A percentile compares a stretch with the other conserved stretches of the same genome.
phyloP scores from a whole-genome alignment of 2,888 invertebrate species.

The Crossocerus cetratus region DNA sequence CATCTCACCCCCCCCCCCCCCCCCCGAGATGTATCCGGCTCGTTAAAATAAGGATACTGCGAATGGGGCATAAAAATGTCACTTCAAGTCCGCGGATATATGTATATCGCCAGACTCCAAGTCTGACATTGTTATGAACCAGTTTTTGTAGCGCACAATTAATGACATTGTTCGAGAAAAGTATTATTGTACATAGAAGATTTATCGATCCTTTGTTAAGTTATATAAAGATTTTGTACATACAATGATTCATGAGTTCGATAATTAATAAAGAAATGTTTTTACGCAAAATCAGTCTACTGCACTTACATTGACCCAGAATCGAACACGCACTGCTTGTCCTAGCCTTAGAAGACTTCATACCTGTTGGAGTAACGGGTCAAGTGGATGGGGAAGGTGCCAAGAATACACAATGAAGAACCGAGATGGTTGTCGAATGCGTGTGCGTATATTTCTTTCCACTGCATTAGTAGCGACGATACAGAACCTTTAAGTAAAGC shows the following conservation, averaged over 20 bases:
- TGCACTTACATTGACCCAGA: not conserved
- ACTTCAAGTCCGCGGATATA: not conserved
- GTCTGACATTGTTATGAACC: not conserved
- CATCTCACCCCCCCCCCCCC: not conserved
- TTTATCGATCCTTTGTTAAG: not conserved
- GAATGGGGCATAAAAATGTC: not conserved
- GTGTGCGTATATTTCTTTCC: constrained; percentile 60
- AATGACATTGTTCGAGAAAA: not conserved
- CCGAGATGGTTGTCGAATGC: constrained; percentile 34
- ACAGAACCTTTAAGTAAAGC: constrained; percentile 66
- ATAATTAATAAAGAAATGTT: constrained; percentile 3
- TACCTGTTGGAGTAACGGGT: no score
- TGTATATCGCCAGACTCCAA: no score
- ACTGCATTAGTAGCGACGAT: constrained; percentile 73
- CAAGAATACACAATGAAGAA: not conserved
- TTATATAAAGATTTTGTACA: not conserved
- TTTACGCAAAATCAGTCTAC: not conserved
- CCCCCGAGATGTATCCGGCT: not conserved
- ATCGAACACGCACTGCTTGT: no score
- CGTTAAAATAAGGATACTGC: no score
- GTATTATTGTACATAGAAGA: not conserved
- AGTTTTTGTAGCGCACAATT: not conserved
- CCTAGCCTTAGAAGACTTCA: no score
- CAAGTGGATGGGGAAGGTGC: not conserved
- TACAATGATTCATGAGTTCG: not conserved